phyloP scores from a whole-genome alignment of 2,113 vertebrate genomes.

The Leucopternis melanops region DNA sequence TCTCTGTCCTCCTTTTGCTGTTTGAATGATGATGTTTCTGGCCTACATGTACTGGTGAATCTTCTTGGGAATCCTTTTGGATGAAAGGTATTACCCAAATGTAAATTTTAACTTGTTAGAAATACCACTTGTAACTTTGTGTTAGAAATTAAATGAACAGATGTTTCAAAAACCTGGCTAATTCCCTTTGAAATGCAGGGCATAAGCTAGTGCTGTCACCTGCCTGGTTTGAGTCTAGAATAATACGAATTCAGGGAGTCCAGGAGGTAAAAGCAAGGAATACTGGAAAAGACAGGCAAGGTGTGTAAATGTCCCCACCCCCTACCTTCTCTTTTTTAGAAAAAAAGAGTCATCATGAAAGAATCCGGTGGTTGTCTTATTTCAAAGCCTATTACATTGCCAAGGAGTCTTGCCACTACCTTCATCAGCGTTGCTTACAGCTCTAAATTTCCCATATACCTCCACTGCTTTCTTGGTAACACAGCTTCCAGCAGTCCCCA shows the following conservation, averaged over 20 bases:
- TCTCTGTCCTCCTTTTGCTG: not conserved
- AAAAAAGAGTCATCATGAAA: not conserved
- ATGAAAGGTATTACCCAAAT: not conserved
- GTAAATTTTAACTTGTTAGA: not conserved
- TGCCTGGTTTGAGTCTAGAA: not conserved
- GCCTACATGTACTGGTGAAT: not conserved
- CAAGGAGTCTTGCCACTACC: not conserved
- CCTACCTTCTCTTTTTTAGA: not conserved
- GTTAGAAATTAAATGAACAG: not conserved
- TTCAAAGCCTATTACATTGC: not conserved
- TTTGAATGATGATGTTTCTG: not conserved
- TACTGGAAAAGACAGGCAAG: not conserved
- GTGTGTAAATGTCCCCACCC: not conserved
- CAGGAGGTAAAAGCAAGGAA: not conserved
- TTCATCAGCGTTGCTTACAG: not conserved
- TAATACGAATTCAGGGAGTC: not conserved
- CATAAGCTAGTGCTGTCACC: accelerated
- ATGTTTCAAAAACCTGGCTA: not conserved
- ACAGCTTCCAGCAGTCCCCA: not conserved
- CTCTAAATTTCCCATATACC: not conserved
- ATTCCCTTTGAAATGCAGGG: not conserved
- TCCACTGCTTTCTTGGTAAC: not conserved
- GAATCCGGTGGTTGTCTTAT: not conserved
- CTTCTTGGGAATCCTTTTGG: not conserved
- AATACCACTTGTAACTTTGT: not conserved